These are phyloP conservation scores for Columba guinea DNA, from an alignment of 2,797 vertebrate genomes.

Conservation along the genomic window DNA sequence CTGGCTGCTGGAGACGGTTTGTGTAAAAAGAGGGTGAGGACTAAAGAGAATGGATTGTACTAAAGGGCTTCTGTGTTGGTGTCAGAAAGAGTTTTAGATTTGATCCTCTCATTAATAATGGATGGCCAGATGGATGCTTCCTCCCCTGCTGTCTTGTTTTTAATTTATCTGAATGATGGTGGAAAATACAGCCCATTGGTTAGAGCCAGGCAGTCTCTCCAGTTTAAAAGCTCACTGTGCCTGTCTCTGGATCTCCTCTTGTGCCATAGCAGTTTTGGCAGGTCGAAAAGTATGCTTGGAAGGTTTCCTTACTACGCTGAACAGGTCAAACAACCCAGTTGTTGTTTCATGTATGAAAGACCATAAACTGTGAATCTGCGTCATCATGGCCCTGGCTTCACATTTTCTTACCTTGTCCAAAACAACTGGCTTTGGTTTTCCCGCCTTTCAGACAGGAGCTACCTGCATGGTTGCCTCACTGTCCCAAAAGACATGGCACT, in stretches of 20 bases:
- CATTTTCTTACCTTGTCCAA: neutral
- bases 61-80: neutral
- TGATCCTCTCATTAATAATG: slow-evolving; percentile 53
- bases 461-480: too few relatives aligned
- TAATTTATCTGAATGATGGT: neutral
- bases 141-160: slow-evolving; percentile 10
- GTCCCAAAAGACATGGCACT: neutral
- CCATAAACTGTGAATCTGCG: neutral
- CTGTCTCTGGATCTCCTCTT: neutral
- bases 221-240: neutral
- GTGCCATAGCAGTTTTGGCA: neutral
- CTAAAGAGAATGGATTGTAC: neutral
- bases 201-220: neutral
- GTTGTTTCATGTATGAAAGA: neutral
- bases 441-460: neutral
- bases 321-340: neutral
- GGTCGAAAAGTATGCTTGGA: neutral
- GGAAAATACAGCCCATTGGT: neutral
- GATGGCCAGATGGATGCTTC: neutral
- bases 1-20: neutral
- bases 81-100: slow-evolving; percentile 46
- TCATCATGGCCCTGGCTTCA: accelerated
- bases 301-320: neutral
- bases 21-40: neutral
- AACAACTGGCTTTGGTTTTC: neutral